A percentile compares a stretch with the other conserved stretches of the same genome.
Conservation (phyloP, 2,113 vertebrate genomes). For the Delphinapterus leucas region DNA sequence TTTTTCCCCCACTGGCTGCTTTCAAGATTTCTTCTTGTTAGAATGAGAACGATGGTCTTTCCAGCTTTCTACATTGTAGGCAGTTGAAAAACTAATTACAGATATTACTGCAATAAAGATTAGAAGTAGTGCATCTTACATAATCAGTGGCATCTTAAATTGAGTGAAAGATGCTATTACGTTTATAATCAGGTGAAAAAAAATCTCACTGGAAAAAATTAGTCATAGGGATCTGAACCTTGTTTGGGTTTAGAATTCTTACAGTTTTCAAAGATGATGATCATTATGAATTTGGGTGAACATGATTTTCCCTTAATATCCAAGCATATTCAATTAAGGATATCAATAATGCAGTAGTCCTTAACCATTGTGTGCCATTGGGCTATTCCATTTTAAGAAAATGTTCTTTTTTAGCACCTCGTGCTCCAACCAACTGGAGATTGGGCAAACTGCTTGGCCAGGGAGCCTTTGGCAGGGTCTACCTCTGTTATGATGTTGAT, state of each 20-base stretch:
- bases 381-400: conserved; percentile 32
- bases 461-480: conserved; percentile 96
- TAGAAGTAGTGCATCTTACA: neutral
- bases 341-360: neutral
- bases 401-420: conserved; percentile 87
- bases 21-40: conserved; percentile 1
- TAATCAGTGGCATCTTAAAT: neutral
- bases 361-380: neutral
- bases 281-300: conserved; percentile 1
- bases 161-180: conserved; percentile 33
- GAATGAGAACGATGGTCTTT: neutral
- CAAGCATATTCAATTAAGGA: neutral
- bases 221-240: neutral
- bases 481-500: conserved; percentile 96
- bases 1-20: neutral
- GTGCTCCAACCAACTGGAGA: conserved; percentile 98
- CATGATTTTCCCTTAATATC: neutral
- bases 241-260: conserved; percentile 36
- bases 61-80: neutral
- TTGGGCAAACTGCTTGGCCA: conserved; percentile 97
- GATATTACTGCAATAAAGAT: neutral
- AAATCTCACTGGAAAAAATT: neutral
- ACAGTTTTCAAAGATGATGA: neutral
- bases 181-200: neutral
- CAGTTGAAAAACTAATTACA: neutral